A percentile compares a stretch with the other conserved stretches of the same genome.
Evolutionary conservation across 1,140 invertebrate genomes (phyloP).

Genomic region (Drosophila paulistorum): DNA sequence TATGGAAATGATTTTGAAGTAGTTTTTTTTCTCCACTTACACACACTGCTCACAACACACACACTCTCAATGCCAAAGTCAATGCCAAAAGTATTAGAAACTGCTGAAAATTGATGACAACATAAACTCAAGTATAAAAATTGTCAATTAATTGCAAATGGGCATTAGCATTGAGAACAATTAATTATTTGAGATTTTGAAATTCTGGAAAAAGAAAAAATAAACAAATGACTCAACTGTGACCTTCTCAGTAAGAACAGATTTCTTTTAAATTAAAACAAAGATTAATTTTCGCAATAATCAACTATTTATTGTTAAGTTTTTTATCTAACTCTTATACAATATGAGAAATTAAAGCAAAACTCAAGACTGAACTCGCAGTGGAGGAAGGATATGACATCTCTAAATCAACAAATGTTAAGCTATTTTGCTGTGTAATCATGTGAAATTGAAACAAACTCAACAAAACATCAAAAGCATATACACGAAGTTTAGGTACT

Average conservation of each 20-base stretch:
- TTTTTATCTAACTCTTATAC: too few species aligned
- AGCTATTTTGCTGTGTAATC: too few species aligned
- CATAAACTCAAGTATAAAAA: conserved; percentile 11
- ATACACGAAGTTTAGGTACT: too few species aligned
- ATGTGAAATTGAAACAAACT: too few species aligned
- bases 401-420: too few species aligned
- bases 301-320: too few species aligned
- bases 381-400: too few species aligned
- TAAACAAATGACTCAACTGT: not conserved
- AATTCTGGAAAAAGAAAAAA: not conserved
- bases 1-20: conserved; percentile 25
- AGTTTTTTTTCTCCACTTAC: conserved; percentile 29
- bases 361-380: too few species aligned
- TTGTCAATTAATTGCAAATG: conserved; percentile 12
- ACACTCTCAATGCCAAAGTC: conserved; percentile 58
- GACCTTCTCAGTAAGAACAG: too few species aligned
- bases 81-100: conserved; percentile 25
- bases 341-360: too few species aligned
- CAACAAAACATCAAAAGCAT: too few species aligned
- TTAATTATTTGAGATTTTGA: conserved; percentile 8
- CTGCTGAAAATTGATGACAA: conserved; percentile 14
- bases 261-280: too few species aligned
- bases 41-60: conserved; percentile 26
- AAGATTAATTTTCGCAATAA: not conserved
- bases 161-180: conserved; percentile 5